Conservation (phyloP, 35 echinoderm and acorn worm species). For the Amphiura filiformis region DNA sequence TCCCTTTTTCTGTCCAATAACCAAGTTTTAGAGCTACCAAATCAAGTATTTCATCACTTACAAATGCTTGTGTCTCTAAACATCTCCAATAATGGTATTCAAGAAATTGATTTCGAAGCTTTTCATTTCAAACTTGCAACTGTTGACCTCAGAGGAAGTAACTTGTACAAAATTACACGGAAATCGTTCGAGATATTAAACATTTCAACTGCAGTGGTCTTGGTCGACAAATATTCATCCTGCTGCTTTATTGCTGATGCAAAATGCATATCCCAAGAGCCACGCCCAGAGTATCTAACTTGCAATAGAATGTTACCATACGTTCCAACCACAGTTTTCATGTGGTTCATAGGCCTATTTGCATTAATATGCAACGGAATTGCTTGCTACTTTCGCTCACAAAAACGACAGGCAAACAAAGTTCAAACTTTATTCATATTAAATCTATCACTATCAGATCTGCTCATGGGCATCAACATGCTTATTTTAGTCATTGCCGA, state of each 20-base stretch:
- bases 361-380: not conserved
- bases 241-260: not conserved
- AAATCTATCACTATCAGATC: not conserved
- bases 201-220: not conserved
- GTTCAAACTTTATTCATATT: not conserved
- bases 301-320: not conserved
- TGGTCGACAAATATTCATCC: not conserved
- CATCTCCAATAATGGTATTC: not conserved
- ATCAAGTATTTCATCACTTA: not conserved
- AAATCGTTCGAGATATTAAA: not conserved
- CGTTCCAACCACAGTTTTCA: not conserved
- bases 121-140: not conserved
- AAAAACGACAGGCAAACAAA: not conserved
- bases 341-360: not conserved
- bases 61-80: not conserved
- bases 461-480: not conserved
- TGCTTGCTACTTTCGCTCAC: not conserved
- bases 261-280: not conserved
- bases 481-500: not conserved
- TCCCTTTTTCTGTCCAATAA: too few species aligned
- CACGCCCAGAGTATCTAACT: not conserved
- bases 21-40: not conserved
- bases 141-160: not conserved
- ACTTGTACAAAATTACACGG: not conserved
- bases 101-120: not conserved